phyloP scores from a whole-genome alignment of 1,140 invertebrate genomes.

The Drosophila littoralis region DNA sequence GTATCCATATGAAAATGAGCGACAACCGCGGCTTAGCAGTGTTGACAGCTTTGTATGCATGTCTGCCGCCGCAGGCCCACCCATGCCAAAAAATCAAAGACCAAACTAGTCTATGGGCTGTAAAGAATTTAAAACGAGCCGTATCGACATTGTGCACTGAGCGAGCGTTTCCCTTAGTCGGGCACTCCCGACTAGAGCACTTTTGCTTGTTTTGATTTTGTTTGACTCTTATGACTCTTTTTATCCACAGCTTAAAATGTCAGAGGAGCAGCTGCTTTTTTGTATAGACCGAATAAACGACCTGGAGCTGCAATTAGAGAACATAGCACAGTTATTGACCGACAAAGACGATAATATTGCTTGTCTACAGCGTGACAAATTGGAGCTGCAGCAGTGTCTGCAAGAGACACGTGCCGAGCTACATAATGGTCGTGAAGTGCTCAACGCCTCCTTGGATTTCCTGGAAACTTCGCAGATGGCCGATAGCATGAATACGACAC shows the following conservation, averaged over 20 bases:
- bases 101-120: no score
- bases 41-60: no score
- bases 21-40: no score
- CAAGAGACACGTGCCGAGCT: constrained; percentile 62
- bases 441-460: constrained; percentile 65
- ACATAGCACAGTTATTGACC: neutral
- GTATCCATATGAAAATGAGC: no score
- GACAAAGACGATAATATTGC: constrained; percentile 34
- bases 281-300: constrained; percentile 54
- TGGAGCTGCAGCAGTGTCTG: constrained; percentile 67
- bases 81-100: no score
- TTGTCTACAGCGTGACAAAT: constrained; percentile 52
- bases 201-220: neutral
- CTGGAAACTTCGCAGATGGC: constrained; percentile 58
- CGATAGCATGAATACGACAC: constrained; percentile 44
- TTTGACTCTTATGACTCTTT: neutral
- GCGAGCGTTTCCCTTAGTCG: neutral
- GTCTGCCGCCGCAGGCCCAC: no score
- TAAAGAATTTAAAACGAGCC: no score
- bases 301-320: constrained; percentile 51
- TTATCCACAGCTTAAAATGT: constrained; percentile 38
- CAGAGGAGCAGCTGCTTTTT: constrained; percentile 38
- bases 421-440: constrained; percentile 45
- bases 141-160: no score
- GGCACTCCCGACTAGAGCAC: no score